Evolutionary conservation across 2,888 invertebrate species (phyloP), one percentile per base, ranked within the genome.

Genomic region (Sialis lutaria): DNA sequence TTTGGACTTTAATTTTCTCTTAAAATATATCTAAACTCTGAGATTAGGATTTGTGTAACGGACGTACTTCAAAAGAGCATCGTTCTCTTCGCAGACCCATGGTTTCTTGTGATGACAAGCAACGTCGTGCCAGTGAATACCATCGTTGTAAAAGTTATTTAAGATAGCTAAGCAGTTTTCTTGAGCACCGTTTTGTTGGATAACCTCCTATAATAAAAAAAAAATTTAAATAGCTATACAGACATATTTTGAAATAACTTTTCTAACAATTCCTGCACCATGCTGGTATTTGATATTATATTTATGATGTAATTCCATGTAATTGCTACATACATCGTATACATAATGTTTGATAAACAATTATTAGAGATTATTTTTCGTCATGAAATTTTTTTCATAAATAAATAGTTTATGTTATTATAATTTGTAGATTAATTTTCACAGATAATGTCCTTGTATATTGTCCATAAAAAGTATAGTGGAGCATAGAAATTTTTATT

Each of bases 71-170:
- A 88, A 66, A n/a, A 90, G 74, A 7, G 83, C 79, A 56, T 87
- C 86, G 60, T 85, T 88, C 58, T 90, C 89, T 64, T 90, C 89
- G 62, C 90, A 90, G 33, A 88, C 81, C 69, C 83, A 87, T 1
- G 89, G 81, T 64, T 90, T 90, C 62, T 79, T 78, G 63, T 90
- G 90, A 61, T 89, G 89, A 62, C 90, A 90, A 51, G 89, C 89
- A 44, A 89, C 89, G 60, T 90, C 82, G 61, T 90, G 90, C 89
- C 89, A 89, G 64, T 87, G 84, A 44, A 89, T 80, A 32, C 89
- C 89, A 58, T 90, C 89, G 56, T 87, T 83, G 72, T 90, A 90
- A 71, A 89, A 89, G 64, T 89, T 84, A 68, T 90, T 90, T 45
- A 90, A 69, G 53, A 90, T 72, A 1, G 86, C 89, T 52, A 90